Percentiles rank a stretch among this genome's conserved stretches.
Evolutionary conservation across 2,113 vertebrate species (phyloP).

Genomic region (Malurus elegans): DNA sequence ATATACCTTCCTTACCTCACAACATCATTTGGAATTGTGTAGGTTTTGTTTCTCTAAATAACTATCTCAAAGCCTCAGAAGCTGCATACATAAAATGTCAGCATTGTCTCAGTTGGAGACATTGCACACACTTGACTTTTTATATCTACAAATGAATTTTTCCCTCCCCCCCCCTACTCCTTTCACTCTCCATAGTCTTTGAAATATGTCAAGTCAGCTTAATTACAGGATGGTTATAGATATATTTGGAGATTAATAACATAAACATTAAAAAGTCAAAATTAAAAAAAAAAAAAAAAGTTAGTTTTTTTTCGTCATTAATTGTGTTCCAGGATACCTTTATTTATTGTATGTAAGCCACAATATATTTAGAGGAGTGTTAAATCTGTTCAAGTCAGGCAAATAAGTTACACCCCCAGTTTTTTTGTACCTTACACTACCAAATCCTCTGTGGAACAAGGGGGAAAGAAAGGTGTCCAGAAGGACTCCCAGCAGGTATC

Average conservation of each 20-base stretch:
- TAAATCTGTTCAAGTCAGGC: background rate
- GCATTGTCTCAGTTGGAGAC: background rate
- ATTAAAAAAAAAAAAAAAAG: background rate
- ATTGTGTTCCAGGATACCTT: background rate
- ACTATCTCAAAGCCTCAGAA: background rate
- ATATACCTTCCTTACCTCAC: background rate
- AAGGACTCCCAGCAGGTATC: background rate
- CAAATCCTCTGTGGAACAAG: background rate
- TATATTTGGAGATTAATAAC: background rate
- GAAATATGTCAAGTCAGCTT: background rate
- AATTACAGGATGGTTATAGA: background rate
- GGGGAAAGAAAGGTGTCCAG: background rate
- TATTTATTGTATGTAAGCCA: background rate
- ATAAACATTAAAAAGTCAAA: background rate
- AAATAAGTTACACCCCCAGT: background rate
- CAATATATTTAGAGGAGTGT: background rate
- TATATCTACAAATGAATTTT: background rate
- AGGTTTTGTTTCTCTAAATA: background rate
- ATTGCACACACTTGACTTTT: background rate
- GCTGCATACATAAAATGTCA: background rate
- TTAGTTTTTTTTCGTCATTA: background rate
- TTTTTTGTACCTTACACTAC: background rate
- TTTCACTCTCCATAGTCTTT: background rate
- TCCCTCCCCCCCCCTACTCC: accelerated
- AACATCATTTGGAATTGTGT: background rate